Base-by-base conservation (phyloP, 2,888 invertebrate species). In the Caenorhabditis parvicauda region DNA sequence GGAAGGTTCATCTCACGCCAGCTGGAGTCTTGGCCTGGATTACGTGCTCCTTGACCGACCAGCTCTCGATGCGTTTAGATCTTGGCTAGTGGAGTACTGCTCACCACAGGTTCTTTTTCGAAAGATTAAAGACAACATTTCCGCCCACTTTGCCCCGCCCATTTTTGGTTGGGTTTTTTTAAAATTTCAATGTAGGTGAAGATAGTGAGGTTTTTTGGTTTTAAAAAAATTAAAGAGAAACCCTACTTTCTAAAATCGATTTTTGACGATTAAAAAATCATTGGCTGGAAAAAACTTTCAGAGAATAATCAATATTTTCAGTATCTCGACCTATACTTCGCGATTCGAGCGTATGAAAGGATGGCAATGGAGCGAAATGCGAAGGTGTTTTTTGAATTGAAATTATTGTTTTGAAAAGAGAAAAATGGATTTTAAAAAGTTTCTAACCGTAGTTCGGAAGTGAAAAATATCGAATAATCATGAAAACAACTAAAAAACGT, bases 291-390 rank as follows among this genome's bases (percentile, higher is more conserved):
- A n/a, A n/a, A n/a, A 29, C 29, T 46, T 25, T 35, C 14, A 35
- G 19, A 19, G 3, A 19, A 56, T 9, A 24, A 21, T 35, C 12
- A 14, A 5, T 22, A 9, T 35, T 59, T 65, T 38, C 68, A 77
- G 54, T 72, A 76, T 17, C 54, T 76, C 32, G 62, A 72, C 14
- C 59, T 76, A 35, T 68, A 77, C 49, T 76, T 74, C 45, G 73
- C 76, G 6, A 70, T 75, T 14, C 43, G 70, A 38, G 75, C 77
- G 17, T 75, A 64, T 54, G 68, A 65, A 27, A 53, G 67, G 35
- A 73, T 74, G 74, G 61, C 59, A 28, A 49, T 53, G 32, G 59
- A 64, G 24, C 50, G 55, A 4, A 68, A 77, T 43, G 54, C 59
- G 25, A 57, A 70, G 48, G 61, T 54, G n/a, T 7, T 7, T 17